These are phyloP conservation scores for Bombyx huttoni DNA, from an alignment of 2,888 invertebrate genomes.

Conservation along the genomic window DNA sequence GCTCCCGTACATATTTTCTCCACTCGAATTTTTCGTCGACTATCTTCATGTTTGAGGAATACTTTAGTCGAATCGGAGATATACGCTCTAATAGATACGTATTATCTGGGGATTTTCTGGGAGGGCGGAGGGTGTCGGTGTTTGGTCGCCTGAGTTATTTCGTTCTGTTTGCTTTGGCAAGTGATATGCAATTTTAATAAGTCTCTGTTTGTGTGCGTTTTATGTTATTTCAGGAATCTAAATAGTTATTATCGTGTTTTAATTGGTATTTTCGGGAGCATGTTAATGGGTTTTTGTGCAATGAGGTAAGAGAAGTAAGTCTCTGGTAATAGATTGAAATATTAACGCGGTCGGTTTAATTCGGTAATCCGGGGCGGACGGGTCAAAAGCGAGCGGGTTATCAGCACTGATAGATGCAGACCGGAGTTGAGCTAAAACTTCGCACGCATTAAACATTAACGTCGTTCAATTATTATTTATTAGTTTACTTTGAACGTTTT, in stretches of 20 bases:
- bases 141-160: constrained; percentile 35
- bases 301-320: not conserved
- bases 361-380: constrained; percentile 21
- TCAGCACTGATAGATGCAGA: constrained; percentile 14
- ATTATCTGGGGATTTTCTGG: constrained; percentile 58
- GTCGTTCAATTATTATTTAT: too few species aligned
- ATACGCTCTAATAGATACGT: constrained; percentile 68
- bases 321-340: constrained; percentile 21
- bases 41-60: constrained; percentile 70
- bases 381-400: constrained; percentile 14
- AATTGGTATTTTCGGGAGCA: not conserved
- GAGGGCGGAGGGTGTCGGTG: constrained; percentile 38
- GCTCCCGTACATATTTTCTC: constrained; percentile 67
- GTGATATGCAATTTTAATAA: constrained; percentile 37
- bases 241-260: too few species aligned
- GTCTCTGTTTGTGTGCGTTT: not conserved
- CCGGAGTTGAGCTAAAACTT: not conserved
- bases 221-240: not conserved
- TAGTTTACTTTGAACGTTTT: too few species aligned
- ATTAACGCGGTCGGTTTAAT: constrained; percentile 24
- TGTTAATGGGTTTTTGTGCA: not conserved
- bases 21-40: constrained; percentile 70
- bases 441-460: too few species aligned
- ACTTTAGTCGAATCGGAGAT: constrained; percentile 67
- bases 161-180: constrained; percentile 31